These are phyloP conservation scores for Cryptus viduatorius DNA, from an alignment of 2,888 invertebrate species.

Conservation along the genomic window DNA sequence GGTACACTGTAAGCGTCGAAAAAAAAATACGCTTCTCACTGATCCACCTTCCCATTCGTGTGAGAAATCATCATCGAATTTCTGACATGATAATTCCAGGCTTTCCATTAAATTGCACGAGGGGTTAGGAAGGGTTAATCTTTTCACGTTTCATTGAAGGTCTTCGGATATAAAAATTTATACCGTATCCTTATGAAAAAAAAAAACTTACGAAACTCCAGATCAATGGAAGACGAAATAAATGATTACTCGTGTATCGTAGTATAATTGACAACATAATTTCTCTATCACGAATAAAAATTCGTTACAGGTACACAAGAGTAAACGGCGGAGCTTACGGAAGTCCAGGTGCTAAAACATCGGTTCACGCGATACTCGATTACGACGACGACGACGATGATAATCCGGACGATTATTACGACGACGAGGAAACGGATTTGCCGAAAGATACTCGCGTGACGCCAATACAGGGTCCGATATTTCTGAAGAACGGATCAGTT, in stretches of 20 bases:
- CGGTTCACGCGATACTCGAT: constrained; percentile 90
- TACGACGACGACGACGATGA: constrained; percentile 86
- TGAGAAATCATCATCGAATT: constrained; percentile 42
- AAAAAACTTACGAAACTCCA: constrained; percentile 12
- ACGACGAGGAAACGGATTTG: constrained; percentile 84
- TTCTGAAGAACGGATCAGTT: constrained; percentile 93
- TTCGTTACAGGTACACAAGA: constrained; percentile 80
- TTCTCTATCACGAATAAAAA: neutral
- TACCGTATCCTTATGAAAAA: no score
- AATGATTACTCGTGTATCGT: neutral
- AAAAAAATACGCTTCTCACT: neutral
- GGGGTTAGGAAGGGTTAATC: constrained; percentile 15
- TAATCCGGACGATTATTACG: constrained; percentile 88
- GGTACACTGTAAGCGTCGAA: neutral
- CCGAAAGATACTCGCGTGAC: constrained; percentile 89
- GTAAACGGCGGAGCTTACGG: constrained; percentile 80
- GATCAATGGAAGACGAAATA: neutral
- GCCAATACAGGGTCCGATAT: constrained; percentile 95
- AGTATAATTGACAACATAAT: neutral
- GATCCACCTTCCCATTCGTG: neutral
- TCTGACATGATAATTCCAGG: constrained; percentile 25
- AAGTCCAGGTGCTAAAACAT: constrained; percentile 86
- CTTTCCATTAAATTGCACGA: constrained; percentile 36
- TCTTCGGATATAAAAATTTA: no score
- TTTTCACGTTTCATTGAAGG: constrained; percentile 23